Base-by-base conservation (phyloP, 2,113 vertebrate genomes). In the Ciconia stormi region DNA sequence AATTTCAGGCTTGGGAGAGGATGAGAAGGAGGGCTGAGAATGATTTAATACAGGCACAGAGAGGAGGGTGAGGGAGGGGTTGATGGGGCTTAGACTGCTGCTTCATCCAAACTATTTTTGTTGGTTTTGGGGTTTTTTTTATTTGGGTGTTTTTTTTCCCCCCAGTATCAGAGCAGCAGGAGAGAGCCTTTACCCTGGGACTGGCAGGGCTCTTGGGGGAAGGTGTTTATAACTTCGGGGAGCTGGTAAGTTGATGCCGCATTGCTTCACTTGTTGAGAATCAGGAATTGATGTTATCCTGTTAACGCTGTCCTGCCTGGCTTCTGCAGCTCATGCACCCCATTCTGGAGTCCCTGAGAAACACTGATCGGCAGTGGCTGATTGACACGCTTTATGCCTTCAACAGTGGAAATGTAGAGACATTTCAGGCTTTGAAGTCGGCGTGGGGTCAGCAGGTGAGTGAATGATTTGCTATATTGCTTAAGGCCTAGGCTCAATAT, bases 181-280 rank as follows among this genome's bases (percentile, higher is more conserved):
- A 99, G 95, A 97, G 99, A 97, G 99, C 99, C 12, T 99, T 99
- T 96, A 99, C 99, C 0, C 96, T 99, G 72, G 99, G 99, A 1
- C 98, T 99, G 89, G 99, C 99, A 0, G 99, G 99, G 52, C 99
- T 99, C 30, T 93, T 99, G 11, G 99, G 99, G 17, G 99, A 99
- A 96, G 99, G 99, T 3, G 99, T 99, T 78, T 99, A 99, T 95
- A 99, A 99, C 98, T 99, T 99, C 1, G 99, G 99, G 89, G 99
- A 99, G 94, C 98, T 99, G 94, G 99, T 99, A 95, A 97, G 99
- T 86, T 22, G 26, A 10, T 22, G 61, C 34, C 23, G 53, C 15
- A 1, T 47, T 26, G 19, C 59, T 27, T 26, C n/a, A 8, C 23
- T 40, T 22, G 13, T 5, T 36, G 59, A 23, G 66, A 3, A 6